phyloP scores from a whole-genome alignment of 1,140 invertebrate genomes.

The Bombus cullumanus region DNA sequence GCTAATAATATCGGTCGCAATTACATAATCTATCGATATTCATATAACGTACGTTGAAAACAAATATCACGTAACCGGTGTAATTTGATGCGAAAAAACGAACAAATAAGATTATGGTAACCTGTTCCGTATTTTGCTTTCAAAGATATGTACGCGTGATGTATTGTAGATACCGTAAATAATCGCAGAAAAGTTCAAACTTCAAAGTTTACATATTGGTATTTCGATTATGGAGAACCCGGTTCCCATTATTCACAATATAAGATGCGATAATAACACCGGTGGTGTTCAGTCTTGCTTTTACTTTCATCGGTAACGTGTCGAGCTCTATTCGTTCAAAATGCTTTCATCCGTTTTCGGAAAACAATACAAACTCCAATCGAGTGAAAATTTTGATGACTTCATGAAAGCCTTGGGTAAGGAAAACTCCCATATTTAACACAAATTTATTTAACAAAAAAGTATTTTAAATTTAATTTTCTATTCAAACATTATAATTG shows the following conservation, averaged over 20 bases:
- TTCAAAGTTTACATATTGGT: slow-evolving; percentile 58
- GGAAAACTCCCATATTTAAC: slow-evolving; percentile 67
- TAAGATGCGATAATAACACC: slow-evolving; percentile 16
- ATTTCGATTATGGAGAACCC: background rate
- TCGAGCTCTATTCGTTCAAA: slow-evolving; percentile 16
- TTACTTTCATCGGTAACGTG: slow-evolving; percentile 2
- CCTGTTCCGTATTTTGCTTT: background rate
- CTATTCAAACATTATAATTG: background rate
- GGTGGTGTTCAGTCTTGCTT: slow-evolving; percentile 49
- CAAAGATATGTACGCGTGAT: background rate
- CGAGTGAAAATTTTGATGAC: slow-evolving; percentile 93
- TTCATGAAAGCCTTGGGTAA: slow-evolving; percentile 93
- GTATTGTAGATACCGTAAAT: background rate
- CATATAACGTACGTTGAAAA: background rate
- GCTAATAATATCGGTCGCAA: background rate
- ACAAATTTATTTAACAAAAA: background rate
- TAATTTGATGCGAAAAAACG: background rate
- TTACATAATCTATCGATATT: background rate
- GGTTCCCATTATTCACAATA: background rate
- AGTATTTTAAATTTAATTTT: background rate
- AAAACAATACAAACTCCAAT: slow-evolving; percentile 90
- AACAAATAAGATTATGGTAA: slow-evolving; percentile 4
- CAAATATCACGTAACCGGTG: slow-evolving; percentile 3
- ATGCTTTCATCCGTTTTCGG: slow-evolving; percentile 80
- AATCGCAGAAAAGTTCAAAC: slow-evolving; percentile 54